Conservation (phyloP, 2,113 vertebrate genomes). For the Dromaius novaehollandiae region DNA sequence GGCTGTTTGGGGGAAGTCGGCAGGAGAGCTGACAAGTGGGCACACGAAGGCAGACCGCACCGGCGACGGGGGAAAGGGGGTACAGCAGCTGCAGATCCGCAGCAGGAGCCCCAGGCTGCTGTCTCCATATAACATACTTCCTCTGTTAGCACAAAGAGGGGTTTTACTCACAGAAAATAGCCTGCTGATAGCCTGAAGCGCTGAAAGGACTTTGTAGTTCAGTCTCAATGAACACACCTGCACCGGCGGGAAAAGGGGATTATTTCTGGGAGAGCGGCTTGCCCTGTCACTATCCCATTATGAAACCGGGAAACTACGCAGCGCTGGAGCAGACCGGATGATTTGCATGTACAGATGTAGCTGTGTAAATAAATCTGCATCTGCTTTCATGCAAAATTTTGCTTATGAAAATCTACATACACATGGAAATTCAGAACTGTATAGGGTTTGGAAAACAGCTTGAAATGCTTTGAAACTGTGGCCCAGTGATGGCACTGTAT, state of each 20-base stretch:
- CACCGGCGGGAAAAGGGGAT: not conserved
- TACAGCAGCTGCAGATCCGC: not conserved
- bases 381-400: not conserved
- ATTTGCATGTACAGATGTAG: not conserved
- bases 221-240: not conserved
- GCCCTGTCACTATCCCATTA: not conserved
- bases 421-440: not conserved
- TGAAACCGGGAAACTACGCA: not conserved
- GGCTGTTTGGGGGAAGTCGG: not conserved
- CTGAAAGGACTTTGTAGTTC: not conserved
- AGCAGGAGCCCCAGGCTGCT: not conserved
- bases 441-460: not conserved
- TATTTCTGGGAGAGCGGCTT: not conserved
- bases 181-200: not conserved
- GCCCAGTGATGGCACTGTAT: not conserved
- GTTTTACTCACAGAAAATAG: not conserved
- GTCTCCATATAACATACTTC: not conserved
- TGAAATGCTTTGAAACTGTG: not conserved
- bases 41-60: not conserved
- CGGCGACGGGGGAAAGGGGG: not conserved
- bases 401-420: not conserved
- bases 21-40: not conserved
- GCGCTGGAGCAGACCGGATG: not conserved
- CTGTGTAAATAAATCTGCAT: not conserved
- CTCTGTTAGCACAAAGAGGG: not conserved